Conservation (phyloP, 2,113 vertebrate species). For the Suricata suricatta region DNA sequence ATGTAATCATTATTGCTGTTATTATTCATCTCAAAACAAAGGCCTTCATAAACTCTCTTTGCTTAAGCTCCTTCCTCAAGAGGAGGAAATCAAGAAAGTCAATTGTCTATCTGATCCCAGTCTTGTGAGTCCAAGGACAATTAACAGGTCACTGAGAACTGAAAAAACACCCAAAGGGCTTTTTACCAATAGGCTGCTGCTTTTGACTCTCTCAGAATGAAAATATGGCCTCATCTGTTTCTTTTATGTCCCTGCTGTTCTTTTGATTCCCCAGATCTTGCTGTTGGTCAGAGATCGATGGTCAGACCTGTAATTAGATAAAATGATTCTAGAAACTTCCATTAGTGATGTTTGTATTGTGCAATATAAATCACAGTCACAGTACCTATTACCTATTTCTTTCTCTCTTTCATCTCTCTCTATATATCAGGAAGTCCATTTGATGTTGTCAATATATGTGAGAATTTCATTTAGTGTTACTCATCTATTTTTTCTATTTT, state of each 20-base stretch:
- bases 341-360: not conserved
- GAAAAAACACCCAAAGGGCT: not conserved
- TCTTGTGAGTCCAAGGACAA: not conserved
- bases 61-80: not conserved
- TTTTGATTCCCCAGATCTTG: not conserved
- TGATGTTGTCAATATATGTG: not conserved
- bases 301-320: not conserved
- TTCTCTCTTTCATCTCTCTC: not conserved
- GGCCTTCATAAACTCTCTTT: not conserved
- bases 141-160: not conserved
- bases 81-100: not conserved
- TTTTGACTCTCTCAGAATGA: not conserved
- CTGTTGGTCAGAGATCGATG: not conserved
- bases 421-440: not conserved
- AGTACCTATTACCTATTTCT: not conserved
- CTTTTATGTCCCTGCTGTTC: not conserved
- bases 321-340: not conserved
- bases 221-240: not conserved
- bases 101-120: not conserved
- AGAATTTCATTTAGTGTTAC: not conserved
- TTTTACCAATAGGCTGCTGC: not conserved
- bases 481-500: not conserved
- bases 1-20: not conserved
- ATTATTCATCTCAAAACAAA: not conserved
- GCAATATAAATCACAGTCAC: not conserved